phyloP scores from a whole-genome alignment of 2,797 vertebrate genomes.

The Spinibarbus caldwelli region DNA sequence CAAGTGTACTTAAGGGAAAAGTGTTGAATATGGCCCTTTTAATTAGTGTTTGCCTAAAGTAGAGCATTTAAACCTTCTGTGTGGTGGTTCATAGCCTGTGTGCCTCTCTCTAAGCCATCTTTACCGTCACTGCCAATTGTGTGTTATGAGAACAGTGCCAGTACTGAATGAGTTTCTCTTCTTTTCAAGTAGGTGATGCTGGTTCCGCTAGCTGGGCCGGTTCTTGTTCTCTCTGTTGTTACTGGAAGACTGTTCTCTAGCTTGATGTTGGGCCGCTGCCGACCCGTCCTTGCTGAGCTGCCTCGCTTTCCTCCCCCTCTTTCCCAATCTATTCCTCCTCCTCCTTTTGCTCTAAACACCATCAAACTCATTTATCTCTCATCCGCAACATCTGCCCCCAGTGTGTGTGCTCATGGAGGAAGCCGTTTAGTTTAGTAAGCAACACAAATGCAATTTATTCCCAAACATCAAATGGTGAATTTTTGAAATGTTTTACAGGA shows the following conservation, averaged over 20 bases:
- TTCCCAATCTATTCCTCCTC: conserved; percentile 35
- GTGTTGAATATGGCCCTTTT: conserved; percentile 23
- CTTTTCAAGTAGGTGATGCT: conserved; percentile 50
- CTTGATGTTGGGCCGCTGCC: conserved; percentile 60
- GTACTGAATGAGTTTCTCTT: conserved; percentile 54
- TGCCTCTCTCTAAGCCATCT: conserved; percentile 48
- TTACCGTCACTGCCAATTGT: conserved; percentile 6
- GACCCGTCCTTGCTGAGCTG: conserved; percentile 55
- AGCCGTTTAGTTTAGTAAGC: conserved; percentile 41
- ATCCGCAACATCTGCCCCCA: conserved; percentile 50
- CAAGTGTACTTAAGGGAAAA: conserved; percentile 11
- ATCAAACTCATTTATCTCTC: conserved; percentile 51
- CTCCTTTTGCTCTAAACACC: conserved; percentile 47
- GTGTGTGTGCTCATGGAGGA: conserved; percentile 51
- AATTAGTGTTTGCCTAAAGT: conserved; percentile 12
- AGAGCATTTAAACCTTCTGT: background rate
- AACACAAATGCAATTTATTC: conserved; percentile 52
- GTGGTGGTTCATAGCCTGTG: background rate
- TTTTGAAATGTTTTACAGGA: conserved; percentile 12
- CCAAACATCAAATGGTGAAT: conserved; percentile 36
- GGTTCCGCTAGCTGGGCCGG: conserved; percentile 56
- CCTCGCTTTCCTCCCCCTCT: conserved; percentile 29
- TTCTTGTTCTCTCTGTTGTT: conserved; percentile 64
- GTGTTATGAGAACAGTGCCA: conserved; percentile 51
- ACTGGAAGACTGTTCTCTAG: conserved; percentile 61